Evolutionary conservation across 2,888 invertebrate species (phyloP).

Genomic region (Amphimallon solstitiale): DNA sequence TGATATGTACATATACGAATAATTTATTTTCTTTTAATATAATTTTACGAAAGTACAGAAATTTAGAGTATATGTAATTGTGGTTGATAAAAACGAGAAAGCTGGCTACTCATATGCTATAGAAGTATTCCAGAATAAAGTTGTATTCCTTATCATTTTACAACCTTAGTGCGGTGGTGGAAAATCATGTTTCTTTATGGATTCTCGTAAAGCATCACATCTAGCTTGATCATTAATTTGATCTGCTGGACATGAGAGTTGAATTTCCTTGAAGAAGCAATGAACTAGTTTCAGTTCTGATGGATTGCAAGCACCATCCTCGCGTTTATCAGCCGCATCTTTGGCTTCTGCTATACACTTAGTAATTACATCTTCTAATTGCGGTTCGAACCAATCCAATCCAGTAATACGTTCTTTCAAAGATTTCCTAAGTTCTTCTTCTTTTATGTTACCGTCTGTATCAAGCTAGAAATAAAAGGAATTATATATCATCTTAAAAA

Average conservation of each 20-base stretch:
- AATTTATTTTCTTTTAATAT: no score
- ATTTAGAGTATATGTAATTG: no score
- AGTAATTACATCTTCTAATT: conserved; percentile 55
- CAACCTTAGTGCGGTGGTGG: conserved; percentile 29
- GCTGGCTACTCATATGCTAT: no score
- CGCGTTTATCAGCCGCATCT: conserved; percentile 47
- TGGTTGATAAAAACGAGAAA: no score
- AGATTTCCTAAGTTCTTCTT: conserved; percentile 51
- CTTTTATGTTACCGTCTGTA: conserved; percentile 55
- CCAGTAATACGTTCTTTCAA: conserved; percentile 53
- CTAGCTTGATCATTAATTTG: conserved; percentile 58
- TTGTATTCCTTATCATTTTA: neutral
- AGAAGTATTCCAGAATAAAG: no score
- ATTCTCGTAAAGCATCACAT: conserved; percentile 57
- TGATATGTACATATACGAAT: no score
- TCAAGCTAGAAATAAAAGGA: conserved; percentile 55
- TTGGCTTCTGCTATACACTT: conserved; percentile 56
- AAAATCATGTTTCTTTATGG: conserved; percentile 51
- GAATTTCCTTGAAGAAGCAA: conserved; percentile 60
- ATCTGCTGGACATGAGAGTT: conserved; percentile 60
- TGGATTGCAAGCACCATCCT: conserved; percentile 56
- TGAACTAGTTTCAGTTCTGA: conserved; percentile 55
- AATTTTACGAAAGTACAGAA: no score
- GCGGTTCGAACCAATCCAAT: conserved; percentile 54
- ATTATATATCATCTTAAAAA: no score